Evolutionary conservation across 2,888 invertebrate species (phyloP).

Genomic region (Brassicogethes aeneus): DNA sequence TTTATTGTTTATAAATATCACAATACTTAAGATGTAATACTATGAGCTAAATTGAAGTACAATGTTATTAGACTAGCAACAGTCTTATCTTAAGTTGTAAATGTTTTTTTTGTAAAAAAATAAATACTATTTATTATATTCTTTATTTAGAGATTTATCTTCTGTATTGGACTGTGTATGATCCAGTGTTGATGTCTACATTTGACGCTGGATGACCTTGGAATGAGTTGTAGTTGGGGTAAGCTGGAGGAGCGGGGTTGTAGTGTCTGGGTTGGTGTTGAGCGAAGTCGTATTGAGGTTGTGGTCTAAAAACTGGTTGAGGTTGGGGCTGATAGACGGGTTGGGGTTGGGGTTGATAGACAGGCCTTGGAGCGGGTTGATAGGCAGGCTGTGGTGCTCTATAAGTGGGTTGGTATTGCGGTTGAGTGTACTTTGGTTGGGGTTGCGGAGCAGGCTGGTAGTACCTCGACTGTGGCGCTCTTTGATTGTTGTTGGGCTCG

Average conservation of each 20-base stretch:
- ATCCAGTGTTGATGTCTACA: slow-evolving; percentile 63
- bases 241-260: slow-evolving; percentile 24
- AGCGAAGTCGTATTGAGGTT: slow-evolving; percentile 35
- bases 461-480: slow-evolving; percentile 9
- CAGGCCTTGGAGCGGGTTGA: slow-evolving; percentile 20
- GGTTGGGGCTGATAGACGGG: slow-evolving; percentile 29
- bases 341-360: slow-evolving; percentile 26
- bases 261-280: slow-evolving; percentile 20
- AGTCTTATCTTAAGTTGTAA: not conserved
- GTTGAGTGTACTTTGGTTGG: slow-evolving; percentile 19
- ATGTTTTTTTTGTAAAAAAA: too few relatives aligned
- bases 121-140: not conserved
- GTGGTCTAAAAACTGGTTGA: slow-evolving; percentile 30
- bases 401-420: slow-evolving; percentile 20
- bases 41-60: not conserved
- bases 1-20: slow-evolving; percentile 1
- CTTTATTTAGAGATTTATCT: slow-evolving; percentile 15
- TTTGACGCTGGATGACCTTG: slow-evolving; percentile 64
- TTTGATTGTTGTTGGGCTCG: slow-evolving; percentile 34
- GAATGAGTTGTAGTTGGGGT: slow-evolving; percentile 23
- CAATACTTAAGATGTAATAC: not conserved
- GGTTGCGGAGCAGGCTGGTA: slow-evolving; percentile 9
- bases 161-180: slow-evolving; percentile 65
- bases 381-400: slow-evolving; percentile 24
- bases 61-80: not conserved